A percentile compares a stretch with the other conserved stretches of the same genome.
phyloP scores from a whole-genome alignment of 2,797 vertebrate genomes.

The Gymnodraco acuticeps region DNA sequence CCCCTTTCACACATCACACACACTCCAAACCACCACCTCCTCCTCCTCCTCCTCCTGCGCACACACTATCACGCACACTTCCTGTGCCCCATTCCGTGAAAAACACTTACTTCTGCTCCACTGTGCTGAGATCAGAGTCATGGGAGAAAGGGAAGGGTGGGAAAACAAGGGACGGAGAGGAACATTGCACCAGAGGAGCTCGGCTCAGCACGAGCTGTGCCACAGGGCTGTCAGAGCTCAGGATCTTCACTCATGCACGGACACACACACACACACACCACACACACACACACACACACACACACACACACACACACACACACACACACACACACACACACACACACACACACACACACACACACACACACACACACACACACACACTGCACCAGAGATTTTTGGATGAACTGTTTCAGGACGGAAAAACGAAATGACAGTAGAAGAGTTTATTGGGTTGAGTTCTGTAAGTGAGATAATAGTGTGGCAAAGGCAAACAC shows the following conservation, averaged over 20 bases:
- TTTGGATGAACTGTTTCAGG: not conserved
- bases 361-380: slow-evolving; percentile 1
- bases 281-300: slow-evolving; percentile 14
- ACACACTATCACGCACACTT: slow-evolving; percentile 37
- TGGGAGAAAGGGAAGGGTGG: slow-evolving; percentile 47
- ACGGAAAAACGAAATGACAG: slow-evolving; percentile 16
- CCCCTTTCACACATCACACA: slow-evolving; percentile 26
- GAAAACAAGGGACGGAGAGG: slow-evolving; percentile 52
- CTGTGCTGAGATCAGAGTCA: slow-evolving; percentile 71
- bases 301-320: slow-evolving; percentile 5
- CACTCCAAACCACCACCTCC: slow-evolving; percentile 36
- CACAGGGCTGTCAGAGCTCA: slow-evolving; percentile 43
- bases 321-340: slow-evolving; percentile 11
- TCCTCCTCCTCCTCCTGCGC: slow-evolving; percentile 1
- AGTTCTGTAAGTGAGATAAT: slow-evolving; percentile 51
- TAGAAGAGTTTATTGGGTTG: slow-evolving; percentile 29
- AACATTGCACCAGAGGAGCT: slow-evolving; percentile 45
- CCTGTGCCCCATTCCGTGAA: slow-evolving; percentile 55
- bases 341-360: slow-evolving; percentile 5
- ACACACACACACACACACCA: slow-evolving; percentile 8
- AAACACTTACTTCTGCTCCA: slow-evolving; percentile 74
- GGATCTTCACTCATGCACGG: slow-evolving; percentile 46
- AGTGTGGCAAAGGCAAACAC: slow-evolving; percentile 32
- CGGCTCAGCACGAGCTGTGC: slow-evolving; percentile 30
- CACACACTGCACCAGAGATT: slow-evolving; percentile 24